A percentile compares a stretch with the other conserved stretches of the same genome.
These are phyloP conservation scores for Ericerus pela DNA, from an alignment of 1,140 invertebrate genomes.

Conservation along the genomic window DNA sequence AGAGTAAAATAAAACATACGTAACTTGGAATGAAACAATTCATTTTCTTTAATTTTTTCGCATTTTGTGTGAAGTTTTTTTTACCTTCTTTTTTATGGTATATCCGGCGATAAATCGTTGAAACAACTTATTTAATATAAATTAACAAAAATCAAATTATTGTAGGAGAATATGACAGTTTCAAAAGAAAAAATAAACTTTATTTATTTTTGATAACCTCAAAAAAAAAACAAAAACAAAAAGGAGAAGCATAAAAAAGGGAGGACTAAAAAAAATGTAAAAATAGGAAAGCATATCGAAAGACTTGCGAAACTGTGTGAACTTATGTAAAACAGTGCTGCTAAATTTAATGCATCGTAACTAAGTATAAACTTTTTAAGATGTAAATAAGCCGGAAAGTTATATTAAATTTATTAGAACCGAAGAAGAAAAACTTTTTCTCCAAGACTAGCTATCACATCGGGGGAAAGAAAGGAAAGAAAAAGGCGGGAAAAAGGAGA, in stretches of 20 bases:
- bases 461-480: not conserved
- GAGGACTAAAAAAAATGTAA: not conserved
- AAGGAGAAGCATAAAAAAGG: not conserved
- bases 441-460: not conserved
- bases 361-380: constrained; percentile 10
- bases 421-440: not conserved
- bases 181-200: no score
- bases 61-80: no score
- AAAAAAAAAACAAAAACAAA: not conserved
- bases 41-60: no score
- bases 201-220: no score
- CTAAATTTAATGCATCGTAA: constrained; percentile 4
- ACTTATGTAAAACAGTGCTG: constrained; percentile 5
- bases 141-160: no score
- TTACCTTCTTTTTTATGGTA: no score
- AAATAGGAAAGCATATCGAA: not conserved
- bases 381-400: constrained; percentile 11
- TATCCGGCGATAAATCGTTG: no score
- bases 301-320: not conserved
- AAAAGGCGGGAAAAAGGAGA: no score
- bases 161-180: no score
- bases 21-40: no score
- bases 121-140: no score
- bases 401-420: constrained; percentile 12
- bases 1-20: no score